phyloP scores from a whole-genome alignment of 1,140 invertebrate species.

The Drosophila parvula region DNA sequence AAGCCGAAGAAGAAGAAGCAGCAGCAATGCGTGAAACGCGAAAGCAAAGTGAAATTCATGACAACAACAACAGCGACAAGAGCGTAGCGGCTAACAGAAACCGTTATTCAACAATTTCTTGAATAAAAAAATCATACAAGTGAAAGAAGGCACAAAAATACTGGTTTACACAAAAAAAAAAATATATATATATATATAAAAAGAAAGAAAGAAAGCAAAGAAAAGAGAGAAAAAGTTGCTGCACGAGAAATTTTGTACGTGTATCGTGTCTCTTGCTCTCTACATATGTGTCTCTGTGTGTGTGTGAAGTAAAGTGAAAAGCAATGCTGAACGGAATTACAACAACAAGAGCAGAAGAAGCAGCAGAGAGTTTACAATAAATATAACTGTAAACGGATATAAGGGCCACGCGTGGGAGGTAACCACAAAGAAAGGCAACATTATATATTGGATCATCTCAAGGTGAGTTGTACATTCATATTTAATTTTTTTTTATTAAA shows the following conservation, averaged over 20 bases:
- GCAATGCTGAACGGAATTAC: constrained; percentile 72
- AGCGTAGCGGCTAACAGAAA: constrained; percentile 61
- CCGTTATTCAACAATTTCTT: constrained; percentile 81
- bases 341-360: constrained; percentile 32
- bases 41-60: constrained; percentile 82
- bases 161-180: constrained; percentile 66
- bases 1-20: constrained; percentile 39
- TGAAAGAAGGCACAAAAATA: constrained; percentile 80
- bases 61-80: constrained; percentile 45
- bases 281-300: constrained; percentile 43
- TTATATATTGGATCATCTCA: constrained; percentile 12
- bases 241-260: constrained; percentile 73
- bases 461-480: constrained; percentile 19
- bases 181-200: constrained; percentile 31
- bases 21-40: constrained; percentile 57
- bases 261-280: constrained; percentile 48
- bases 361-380: constrained; percentile 37
- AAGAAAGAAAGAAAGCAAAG: constrained; percentile 57
- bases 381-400: constrained; percentile 55
- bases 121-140: constrained; percentile 67
- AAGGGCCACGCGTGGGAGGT: constrained; percentile 28
- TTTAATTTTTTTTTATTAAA: background rate
- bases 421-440: constrained; percentile 9
- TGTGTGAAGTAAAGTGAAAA: constrained; percentile 70
- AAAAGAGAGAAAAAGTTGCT: constrained; percentile 71